Evolutionary conservation across 2,888 invertebrate species (phyloP).

Genomic region (Gisinianus flammeolus): DNA sequence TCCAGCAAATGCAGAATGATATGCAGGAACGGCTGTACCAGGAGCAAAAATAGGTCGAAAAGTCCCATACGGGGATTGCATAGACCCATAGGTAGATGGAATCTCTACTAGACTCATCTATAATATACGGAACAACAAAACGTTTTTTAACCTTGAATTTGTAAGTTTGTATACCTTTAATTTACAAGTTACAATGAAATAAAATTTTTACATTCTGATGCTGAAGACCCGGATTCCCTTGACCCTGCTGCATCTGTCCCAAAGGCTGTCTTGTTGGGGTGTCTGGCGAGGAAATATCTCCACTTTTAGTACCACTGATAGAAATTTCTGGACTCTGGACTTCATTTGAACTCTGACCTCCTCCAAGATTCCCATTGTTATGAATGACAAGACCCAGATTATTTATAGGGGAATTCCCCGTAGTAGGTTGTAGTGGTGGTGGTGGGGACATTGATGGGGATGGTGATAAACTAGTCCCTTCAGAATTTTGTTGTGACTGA

Average conservation of each 20-base stretch:
- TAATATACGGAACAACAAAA: too few species aligned
- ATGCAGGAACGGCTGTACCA: conserved; percentile 41
- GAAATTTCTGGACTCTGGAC: conserved; percentile 44
- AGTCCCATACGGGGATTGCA: conserved; percentile 39
- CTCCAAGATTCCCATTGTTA: too few species aligned
- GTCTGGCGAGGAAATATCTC: conserved; percentile 50
- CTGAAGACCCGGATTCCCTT: background rate
- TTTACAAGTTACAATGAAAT: background rate
- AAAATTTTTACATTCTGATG: background rate
- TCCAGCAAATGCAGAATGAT: conserved; percentile 48
- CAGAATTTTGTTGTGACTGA: conserved; percentile 30
- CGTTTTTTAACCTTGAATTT: too few species aligned
- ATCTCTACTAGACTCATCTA: conserved; percentile 41
- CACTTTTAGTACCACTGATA: conserved; percentile 34
- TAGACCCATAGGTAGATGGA: conserved; percentile 35
- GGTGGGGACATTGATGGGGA: conserved; percentile 52
- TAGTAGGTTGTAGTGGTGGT: conserved; percentile 42
- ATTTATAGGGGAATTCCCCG: too few species aligned
- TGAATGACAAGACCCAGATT: conserved; percentile 3
- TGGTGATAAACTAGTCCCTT: conserved; percentile 38
- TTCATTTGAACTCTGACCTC: background rate
- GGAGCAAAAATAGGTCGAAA: conserved; percentile 47
- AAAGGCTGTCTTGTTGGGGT: conserved; percentile 47
- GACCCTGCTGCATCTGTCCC: background rate
- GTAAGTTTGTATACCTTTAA: too few species aligned